These are phyloP conservation scores for Propsilocerus akamusi DNA, from an alignment of 1,140 invertebrate genomes.

Conservation along the genomic window DNA sequence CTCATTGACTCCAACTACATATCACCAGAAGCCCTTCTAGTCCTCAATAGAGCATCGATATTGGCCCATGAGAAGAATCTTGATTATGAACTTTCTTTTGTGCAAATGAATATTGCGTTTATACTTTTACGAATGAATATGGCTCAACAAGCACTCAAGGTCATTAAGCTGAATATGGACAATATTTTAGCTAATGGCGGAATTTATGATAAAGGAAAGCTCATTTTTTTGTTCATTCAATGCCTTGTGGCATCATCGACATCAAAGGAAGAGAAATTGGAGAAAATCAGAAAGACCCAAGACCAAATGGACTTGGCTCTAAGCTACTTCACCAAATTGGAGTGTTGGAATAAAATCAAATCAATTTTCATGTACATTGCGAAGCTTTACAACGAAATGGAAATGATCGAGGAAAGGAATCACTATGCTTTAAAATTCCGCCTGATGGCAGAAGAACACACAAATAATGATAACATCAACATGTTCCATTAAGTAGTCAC, in stretches of 20 bases:
- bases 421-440: constrained; percentile 52
- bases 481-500: constrained; percentile 11
- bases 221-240: constrained; percentile 32
- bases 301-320: constrained; percentile 44
- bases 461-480: constrained; percentile 22
- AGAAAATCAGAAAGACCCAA: constrained; percentile 39
- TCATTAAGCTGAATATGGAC: constrained; percentile 48
- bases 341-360: constrained; percentile 50
- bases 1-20: constrained; percentile 26
- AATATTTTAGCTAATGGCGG: constrained; percentile 59
- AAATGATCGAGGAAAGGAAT: constrained; percentile 42
- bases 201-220: constrained; percentile 54
- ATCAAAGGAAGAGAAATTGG: constrained; percentile 26
- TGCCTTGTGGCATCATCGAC: constrained; percentile 40
- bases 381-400: constrained; percentile 44
- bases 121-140: constrained; percentile 50
- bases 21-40: constrained; percentile 31
- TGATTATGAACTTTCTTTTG: constrained; percentile 48
- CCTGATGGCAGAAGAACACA: constrained; percentile 44
- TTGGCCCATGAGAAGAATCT: constrained; percentile 51
- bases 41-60: constrained; percentile 49
- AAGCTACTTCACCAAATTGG: constrained; percentile 46
- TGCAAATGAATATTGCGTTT: constrained; percentile 62
- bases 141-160: constrained; percentile 46
- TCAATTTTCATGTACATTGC: constrained; percentile 40